phyloP scores from a whole-genome alignment of 2,797 vertebrate genomes.

The Phaenicophaeus curvirostris region DNA sequence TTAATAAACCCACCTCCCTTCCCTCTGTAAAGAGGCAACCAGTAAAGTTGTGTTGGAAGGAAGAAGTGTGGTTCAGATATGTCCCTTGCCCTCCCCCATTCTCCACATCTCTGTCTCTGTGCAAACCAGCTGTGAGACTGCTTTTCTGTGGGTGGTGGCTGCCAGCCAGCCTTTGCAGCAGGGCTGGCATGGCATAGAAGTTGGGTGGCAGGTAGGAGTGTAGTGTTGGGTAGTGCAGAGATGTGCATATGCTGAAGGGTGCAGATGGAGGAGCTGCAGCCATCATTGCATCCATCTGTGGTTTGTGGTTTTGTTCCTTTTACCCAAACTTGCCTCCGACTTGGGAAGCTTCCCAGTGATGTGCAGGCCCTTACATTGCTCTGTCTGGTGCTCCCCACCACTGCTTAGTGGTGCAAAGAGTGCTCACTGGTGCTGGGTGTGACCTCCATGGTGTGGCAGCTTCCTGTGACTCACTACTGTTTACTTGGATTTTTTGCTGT shows the following conservation, averaged over 20 bases:
- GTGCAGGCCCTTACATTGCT: neutral
- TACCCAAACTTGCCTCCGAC: neutral
- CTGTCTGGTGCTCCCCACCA: accelerated
- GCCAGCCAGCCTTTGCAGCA: neutral
- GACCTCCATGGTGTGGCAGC: neutral
- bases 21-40: neutral
- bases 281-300: accelerated
- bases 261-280: neutral
- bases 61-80: neutral
- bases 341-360: neutral
- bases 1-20: neutral
- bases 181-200: neutral
- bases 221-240: neutral
- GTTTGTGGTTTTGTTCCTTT: neutral
- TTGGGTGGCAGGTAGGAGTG: neutral
- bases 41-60: neutral
- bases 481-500: neutral
- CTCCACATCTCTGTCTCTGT: neutral
- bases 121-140: neutral
- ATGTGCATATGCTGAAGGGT: neutral
- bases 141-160: neutral
- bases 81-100: neutral
- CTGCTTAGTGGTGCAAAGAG: neutral
- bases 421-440: neutral
- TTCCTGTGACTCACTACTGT: neutral